A percentile compares a stretch with the other conserved stretches of the same genome.
These are phyloP conservation scores for Todus mexicanus DNA, from an alignment of 2,797 vertebrate genomes.

Conservation along the genomic window DNA sequence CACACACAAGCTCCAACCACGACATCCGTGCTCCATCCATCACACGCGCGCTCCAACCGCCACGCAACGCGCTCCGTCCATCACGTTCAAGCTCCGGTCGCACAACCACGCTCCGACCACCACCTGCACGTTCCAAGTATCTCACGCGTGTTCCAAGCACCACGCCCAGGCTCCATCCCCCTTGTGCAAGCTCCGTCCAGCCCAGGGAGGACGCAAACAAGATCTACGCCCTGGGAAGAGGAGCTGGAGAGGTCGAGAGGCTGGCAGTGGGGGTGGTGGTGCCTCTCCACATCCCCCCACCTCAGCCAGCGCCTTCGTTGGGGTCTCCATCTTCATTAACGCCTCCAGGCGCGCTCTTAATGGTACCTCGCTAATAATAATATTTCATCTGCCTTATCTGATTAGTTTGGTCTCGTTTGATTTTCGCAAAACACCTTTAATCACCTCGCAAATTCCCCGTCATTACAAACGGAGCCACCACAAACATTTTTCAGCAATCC, in stretches of 20 bases:
- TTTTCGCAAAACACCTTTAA: slow-evolving; percentile 44
- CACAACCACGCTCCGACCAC: rapidly evolving
- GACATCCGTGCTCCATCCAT: rapidly evolving
- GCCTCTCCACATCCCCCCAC: not conserved
- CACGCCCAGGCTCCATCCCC: not conserved
- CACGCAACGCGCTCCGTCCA: too few species aligned
- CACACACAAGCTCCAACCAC: rapidly evolving
- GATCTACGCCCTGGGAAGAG: not conserved
- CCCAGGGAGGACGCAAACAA: not conserved
- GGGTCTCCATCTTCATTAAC: not conserved
- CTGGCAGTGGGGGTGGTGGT: rapidly evolving
- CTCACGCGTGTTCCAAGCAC: not conserved
- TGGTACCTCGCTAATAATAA: not conserved
- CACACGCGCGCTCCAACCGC: not conserved
- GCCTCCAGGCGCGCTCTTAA: not conserved
- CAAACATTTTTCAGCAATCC: slow-evolving; percentile 14
- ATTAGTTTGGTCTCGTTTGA: slow-evolving; percentile 17
- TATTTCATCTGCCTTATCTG: slow-evolving; percentile 29
- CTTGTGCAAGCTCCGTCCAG: not conserved
- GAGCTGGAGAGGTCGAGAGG: not conserved
- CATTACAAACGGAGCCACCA: slow-evolving; percentile 1
- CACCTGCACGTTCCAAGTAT: rapidly evolving
- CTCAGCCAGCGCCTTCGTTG: rapidly evolving
- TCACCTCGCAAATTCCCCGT: not conserved
- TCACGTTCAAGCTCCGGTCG: too few species aligned